Conservation (phyloP, 2,113 vertebrate genomes). For the Pelodiscus sinensis region DNA sequence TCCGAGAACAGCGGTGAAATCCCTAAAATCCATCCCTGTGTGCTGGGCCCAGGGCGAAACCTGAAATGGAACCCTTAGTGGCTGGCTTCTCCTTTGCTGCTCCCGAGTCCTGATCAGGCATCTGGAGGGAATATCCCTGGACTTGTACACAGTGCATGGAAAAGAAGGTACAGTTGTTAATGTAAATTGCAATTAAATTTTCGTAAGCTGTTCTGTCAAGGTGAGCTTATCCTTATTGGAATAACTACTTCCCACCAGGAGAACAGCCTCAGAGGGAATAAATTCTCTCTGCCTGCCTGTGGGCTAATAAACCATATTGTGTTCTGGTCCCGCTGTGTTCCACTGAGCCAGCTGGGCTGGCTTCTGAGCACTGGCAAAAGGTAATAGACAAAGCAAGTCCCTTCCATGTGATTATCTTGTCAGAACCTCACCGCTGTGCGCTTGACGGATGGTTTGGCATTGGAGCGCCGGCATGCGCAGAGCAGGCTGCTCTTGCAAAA, state of each 20-base stretch:
- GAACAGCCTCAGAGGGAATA: neutral
- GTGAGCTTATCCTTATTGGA: neutral
- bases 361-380: neutral
- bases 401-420: neutral
- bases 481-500: neutral
- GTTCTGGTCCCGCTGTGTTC: neutral
- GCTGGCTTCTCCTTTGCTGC: neutral
- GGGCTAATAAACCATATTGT: neutral
- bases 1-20: neutral
- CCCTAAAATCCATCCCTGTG: neutral
- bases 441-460: neutral
- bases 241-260: neutral
- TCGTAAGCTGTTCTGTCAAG: neutral
- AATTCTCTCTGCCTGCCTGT: neutral
- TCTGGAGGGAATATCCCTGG: neutral
- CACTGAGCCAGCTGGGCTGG: neutral
- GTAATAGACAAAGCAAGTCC: neutral
- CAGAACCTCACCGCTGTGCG: neutral
- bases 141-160: rapidly evolving
- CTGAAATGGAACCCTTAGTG: neutral
- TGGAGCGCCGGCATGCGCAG: neutral
- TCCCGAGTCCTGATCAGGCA: rapidly evolving
- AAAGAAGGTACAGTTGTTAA: neutral
- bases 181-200: neutral
- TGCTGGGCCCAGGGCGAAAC: rapidly evolving